Percentiles rank a stretch among this genome's conserved stretches.
phyloP scores from a whole-genome alignment of 2,797 vertebrate species.

The Falco columbarius region DNA sequence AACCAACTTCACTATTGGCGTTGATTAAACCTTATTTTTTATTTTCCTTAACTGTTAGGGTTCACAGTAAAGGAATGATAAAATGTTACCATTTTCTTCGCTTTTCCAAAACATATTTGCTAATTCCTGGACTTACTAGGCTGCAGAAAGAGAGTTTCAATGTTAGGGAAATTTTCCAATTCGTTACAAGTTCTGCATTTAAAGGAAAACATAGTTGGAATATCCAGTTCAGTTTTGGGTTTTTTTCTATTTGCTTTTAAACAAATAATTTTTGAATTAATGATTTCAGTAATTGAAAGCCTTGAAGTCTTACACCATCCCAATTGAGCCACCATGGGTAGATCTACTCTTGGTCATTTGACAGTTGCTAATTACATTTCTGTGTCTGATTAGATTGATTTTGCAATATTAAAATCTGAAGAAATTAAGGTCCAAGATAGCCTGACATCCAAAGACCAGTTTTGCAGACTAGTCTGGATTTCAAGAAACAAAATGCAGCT shows the following conservation, averaged over 20 bases:
- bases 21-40: neutral
- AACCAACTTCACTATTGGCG: neutral
- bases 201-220: neutral
- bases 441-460: neutral
- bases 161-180: neutral
- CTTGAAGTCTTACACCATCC: neutral
- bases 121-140: neutral
- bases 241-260: neutral
- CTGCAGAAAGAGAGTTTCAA: neutral
- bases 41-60: neutral
- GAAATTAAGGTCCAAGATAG: neutral
- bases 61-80: neutral
- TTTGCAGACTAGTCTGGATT: neutral
- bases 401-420: neutral
- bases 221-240: neutral
- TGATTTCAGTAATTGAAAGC: neutral
- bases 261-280: neutral
- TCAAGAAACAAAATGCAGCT: neutral
- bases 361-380: neutral
- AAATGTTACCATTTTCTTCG: neutral
- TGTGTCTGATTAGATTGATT: neutral
- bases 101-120: neutral
- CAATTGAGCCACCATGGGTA: rapidly evolving
- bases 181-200: neutral
- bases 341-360: neutral